phyloP scores from a whole-genome alignment of 2,888 invertebrate species.

The Opisthograptis luteolata region DNA sequence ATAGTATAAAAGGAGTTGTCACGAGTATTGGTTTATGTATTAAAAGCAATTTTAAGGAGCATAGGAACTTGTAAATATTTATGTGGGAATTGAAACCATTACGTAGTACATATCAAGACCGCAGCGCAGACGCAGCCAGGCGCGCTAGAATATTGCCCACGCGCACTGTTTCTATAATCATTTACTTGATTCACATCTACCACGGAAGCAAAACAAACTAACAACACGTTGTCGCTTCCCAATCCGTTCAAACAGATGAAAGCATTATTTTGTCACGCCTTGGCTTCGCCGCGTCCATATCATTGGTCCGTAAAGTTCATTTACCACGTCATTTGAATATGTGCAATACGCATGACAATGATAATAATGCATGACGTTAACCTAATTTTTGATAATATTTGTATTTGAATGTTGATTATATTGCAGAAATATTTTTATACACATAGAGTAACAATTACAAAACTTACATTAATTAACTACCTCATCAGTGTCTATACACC shows the following conservation, averaged over 20 bases:
- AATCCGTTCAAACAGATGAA: neutral
- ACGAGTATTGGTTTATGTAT: constrained; percentile 65
- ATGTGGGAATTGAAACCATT: constrained; percentile 48
- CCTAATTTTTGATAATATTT: constrained; percentile 80
- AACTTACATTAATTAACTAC: constrained; percentile 71
- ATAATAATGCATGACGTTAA: constrained; percentile 73
- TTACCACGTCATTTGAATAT: constrained; percentile 48
- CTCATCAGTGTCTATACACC: constrained; percentile 68
- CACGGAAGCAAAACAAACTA: no score
- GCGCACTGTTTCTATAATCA: neutral
- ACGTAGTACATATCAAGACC: constrained; percentile 65
- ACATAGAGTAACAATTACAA: constrained; percentile 65
- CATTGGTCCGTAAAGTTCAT: constrained; percentile 50
- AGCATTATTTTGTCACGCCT: constrained; percentile 31
- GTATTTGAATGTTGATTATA: constrained; percentile 82
- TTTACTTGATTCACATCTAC: neutral
- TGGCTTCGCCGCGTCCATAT: constrained; percentile 45
- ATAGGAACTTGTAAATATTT: constrained; percentile 68
- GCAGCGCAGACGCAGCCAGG: constrained; percentile 39
- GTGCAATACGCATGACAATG: no score
- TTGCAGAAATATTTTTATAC: constrained; percentile 84
- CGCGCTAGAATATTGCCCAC: constrained; percentile 52
- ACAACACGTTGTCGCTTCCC: neutral
- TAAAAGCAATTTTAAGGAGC: constrained; percentile 53
- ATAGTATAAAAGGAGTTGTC: constrained; percentile 72